Percentiles rank a stretch among this genome's conserved stretches.
Evolutionary conservation across 1,140 invertebrate genomes (phyloP).

Genomic region (Drosophila teissieri): DNA sequence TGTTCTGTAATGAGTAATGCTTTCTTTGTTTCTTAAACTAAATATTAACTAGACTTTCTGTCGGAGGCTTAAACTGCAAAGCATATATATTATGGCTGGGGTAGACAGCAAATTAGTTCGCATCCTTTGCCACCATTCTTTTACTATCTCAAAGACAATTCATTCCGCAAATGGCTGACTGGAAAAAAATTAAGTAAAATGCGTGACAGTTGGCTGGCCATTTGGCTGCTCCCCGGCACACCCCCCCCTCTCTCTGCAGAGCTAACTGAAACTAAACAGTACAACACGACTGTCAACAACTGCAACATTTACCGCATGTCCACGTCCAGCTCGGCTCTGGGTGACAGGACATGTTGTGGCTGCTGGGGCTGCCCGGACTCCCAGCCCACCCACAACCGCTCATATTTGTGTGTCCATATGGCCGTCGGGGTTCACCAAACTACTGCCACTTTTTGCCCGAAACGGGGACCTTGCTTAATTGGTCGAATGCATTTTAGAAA

Average conservation of each 20-base stretch:
- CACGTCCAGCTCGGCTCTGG: constrained; percentile 66
- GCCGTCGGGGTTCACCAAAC: background rate
- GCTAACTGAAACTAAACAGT: constrained; percentile 78
- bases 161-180: constrained; percentile 10
- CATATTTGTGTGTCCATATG: constrained; percentile 53
- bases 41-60: no score
- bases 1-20: background rate
- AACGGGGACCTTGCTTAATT: constrained; percentile 45
- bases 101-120: background rate
- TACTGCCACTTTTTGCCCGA: background rate
- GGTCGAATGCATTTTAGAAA: constrained; percentile 56
- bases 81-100: no score
- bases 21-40: no score
- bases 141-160: constrained; percentile 32
- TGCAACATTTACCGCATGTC: constrained; percentile 81
- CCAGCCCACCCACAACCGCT: constrained; percentile 14
- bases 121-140: background rate
- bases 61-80: no score
- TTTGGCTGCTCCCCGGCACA: constrained; percentile 9
- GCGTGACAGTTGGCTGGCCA: constrained; percentile 22
- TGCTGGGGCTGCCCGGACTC: constrained; percentile 45
- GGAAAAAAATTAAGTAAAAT: background rate
- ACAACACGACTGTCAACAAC: constrained; percentile 79
- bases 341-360: constrained; percentile 80
- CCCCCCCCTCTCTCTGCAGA: background rate